phyloP scores from a whole-genome alignment of 2,888 invertebrate species.

The Cotesia congregata region DNA sequence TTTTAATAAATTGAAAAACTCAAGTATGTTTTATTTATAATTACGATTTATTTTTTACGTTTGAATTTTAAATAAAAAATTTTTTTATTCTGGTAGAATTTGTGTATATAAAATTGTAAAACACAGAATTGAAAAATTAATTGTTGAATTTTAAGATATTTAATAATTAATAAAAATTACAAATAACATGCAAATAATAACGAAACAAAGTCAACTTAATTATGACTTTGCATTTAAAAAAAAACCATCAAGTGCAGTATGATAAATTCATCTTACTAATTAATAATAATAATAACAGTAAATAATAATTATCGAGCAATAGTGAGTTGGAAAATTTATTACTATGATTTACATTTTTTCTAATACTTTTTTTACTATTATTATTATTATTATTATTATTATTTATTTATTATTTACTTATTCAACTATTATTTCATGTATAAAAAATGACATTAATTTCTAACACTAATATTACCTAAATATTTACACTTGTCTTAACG shows the following conservation, averaged over 20 bases:
- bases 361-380: neutral
- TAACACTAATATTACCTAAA: neutral
- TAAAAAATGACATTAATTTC: neutral
- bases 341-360: neutral
- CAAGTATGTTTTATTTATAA: neutral
- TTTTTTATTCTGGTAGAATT: neutral
- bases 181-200: neutral
- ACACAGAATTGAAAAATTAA: neutral
- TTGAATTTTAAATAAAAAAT: too few relatives aligned
- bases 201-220: neutral
- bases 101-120: neutral
- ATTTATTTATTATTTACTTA: neutral
- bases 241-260: neutral
- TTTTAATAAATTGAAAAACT: neutral
- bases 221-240: neutral
- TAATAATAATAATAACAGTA: neutral
- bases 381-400: neutral
- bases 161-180: neutral
- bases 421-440: neutral
- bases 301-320: neutral
- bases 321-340: neutral
- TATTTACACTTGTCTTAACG: neutral
- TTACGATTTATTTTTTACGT: too few relatives aligned
- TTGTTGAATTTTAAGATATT: neutral
- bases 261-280: neutral